Evolutionary conservation across 2,888 invertebrate species (phyloP).

Genomic region (Tipula vernalis): DNA sequence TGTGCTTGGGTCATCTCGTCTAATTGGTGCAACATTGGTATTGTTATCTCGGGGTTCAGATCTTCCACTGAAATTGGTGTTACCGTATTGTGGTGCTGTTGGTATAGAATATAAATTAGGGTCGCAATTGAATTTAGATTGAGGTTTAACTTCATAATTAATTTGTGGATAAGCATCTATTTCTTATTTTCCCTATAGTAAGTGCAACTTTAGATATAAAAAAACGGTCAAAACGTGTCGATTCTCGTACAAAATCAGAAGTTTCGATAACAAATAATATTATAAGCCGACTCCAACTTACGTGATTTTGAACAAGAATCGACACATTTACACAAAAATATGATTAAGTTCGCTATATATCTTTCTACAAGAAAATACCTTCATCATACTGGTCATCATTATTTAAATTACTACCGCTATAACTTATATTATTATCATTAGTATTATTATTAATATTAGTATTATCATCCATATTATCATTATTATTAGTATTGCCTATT

Average conservation of each 20-base stretch:
- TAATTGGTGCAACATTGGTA: not conserved
- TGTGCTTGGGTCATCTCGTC: slow-evolving; percentile 5
- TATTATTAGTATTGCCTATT: slow-evolving; percentile 9
- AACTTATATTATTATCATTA: slow-evolving; percentile 5
- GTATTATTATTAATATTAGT: not conserved
- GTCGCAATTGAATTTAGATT: not conserved
- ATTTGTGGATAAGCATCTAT: not conserved
- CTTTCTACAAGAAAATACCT: not conserved
- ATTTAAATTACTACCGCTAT: not conserved
- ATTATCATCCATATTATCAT: not conserved
- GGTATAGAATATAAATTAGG: not conserved
- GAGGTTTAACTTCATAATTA: not conserved
- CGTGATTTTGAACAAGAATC: not conserved
- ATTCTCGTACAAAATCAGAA: not conserved
- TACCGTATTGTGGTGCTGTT: not conserved
- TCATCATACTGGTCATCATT: not conserved
- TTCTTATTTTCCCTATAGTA: not conserved
- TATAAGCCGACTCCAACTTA: no score
- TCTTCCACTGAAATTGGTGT: not conserved
- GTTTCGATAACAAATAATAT: no score
- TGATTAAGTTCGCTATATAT: not conserved
- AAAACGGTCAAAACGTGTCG: not conserved
- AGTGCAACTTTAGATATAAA: not conserved
- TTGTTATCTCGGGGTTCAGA: slow-evolving; percentile 1
- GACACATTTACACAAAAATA: not conserved